A percentile compares a stretch with the other conserved stretches of the same genome.
phyloP scores from a whole-genome alignment of 1,140 invertebrate species.

The Listronotus bonariensis region DNA sequence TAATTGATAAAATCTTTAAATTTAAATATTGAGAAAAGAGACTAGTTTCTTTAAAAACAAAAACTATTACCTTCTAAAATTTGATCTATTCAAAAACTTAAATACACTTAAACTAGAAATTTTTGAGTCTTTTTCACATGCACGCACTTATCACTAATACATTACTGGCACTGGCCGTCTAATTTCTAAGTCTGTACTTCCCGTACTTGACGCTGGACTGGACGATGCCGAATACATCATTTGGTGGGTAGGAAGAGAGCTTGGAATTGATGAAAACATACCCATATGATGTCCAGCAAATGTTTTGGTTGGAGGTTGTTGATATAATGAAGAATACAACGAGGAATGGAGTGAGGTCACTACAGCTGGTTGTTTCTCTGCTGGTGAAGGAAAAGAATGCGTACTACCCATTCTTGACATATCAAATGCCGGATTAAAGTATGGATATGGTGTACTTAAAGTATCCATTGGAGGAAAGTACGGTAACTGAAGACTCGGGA shows the following conservation, averaged over 20 bases:
- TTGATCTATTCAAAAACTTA: conserved; percentile 8
- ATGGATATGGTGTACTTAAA: conserved; percentile 59
- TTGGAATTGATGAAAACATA: conserved; percentile 39
- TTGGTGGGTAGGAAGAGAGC: conserved; percentile 54
- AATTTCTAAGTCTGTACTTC: conserved; percentile 58
- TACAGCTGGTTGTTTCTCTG: conserved; percentile 57
- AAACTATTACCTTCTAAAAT: conserved; percentile 1
- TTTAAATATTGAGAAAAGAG: background rate
- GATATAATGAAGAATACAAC: conserved; percentile 66
- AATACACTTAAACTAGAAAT: background rate
- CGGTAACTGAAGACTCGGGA: conserved; percentile 62
- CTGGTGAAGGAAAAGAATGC: conserved; percentile 47
- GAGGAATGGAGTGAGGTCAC: conserved; percentile 62
- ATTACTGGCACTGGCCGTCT: conserved; percentile 63
- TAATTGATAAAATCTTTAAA: background rate
- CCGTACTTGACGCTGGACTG: conserved; percentile 58
- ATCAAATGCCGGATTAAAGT: conserved; percentile 69
- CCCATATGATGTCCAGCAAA: conserved; percentile 50
- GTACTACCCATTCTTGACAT: conserved; percentile 61
- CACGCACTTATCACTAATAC: conserved; percentile 55
- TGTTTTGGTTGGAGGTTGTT: conserved; percentile 42
- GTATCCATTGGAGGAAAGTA: conserved; percentile 65
- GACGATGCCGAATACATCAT: conserved; percentile 56
- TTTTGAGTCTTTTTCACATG: conserved; percentile 47
- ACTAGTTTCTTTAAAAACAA: background rate